These are phyloP conservation scores for Neoscelio sp. DNA, from an alignment of 2,888 invertebrate species.

Conservation along the genomic window DNA sequence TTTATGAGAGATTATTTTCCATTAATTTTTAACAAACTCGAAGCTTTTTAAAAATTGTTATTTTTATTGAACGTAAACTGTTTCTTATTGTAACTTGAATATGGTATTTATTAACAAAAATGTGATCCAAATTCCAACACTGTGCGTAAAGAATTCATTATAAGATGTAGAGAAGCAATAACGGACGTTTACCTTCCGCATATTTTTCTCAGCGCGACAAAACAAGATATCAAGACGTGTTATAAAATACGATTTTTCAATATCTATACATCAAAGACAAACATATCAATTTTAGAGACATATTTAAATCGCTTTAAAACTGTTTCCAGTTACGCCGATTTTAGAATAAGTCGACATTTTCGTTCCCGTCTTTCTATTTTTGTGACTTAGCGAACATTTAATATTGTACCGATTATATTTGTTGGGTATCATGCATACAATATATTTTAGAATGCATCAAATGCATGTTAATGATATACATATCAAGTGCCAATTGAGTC, in stretches of 20 bases:
- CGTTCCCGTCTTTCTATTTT: background rate
- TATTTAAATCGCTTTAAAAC: constrained; percentile 61
- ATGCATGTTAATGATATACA: background rate
- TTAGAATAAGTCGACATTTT: background rate
- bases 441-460: too few species aligned
- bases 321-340: constrained; percentile 47
- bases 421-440: too few species aligned
- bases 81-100: too few species aligned
- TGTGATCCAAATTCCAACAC: constrained; percentile 6
- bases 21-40: too few species aligned
- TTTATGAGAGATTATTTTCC: too few species aligned
- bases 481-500: constrained; percentile 9
- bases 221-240: constrained; percentile 36
- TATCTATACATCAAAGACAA: constrained; percentile 56
- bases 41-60: too few species aligned
- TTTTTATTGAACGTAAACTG: too few species aligned
- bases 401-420: background rate
- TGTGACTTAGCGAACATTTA: constrained; percentile 5
- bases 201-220: constrained; percentile 56
- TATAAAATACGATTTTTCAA: constrained; percentile 57
- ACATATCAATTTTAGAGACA: constrained; percentile 65
- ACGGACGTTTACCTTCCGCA: constrained; percentile 28
- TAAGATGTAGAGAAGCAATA: constrained; percentile 32
- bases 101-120: too few species aligned
- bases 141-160: background rate